Evolutionary conservation across 2,113 vertebrate species (phyloP), one percentile per base, ranked within the genome.

Genomic region (Turnix velox): DNA sequence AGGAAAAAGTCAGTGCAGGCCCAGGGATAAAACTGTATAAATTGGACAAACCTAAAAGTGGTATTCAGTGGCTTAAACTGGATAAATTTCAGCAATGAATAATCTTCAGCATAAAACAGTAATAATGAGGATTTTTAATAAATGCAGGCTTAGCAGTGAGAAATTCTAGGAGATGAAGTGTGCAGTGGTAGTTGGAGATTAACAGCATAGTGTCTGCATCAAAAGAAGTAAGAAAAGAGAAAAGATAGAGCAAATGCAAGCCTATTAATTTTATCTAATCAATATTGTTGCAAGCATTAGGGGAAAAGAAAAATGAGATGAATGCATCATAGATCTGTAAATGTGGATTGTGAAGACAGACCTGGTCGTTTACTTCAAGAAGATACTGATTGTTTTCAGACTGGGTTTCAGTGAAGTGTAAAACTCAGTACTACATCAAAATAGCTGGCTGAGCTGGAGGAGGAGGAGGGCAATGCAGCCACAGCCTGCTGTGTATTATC

Each of bases 401-500:
- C 10, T 59, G 78, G 18, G 14, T 87, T 93, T 51, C 37, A 61
- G 30, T 33, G 73, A 55, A 37, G 22, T 25, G 22, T 51, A n/a
- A 82, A 87, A 25, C 30, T 17, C n/a, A 43, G 16, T 6, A 17
- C 35, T 59, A n/a, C 18, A 9, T 25, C 39, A 59, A 69, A 86
- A 62, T 46, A 62, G 12, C 33, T 85, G 76, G 17, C 42, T 72
- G 59, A 66, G 35, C 45, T 84, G 79, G 18, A 65, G 35, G 51
- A 43, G 31, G 30, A 40, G 30, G 62, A 55, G 42, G n/a, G n/a
- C 33, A 40, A 35, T 20, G 18, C 6, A 66, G 40, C 15, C 18
- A 19, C 6, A 25, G 37, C 33, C 28, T 2, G 1, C 24, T 0
- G 2, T 1, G 0, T 25, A 14, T 51, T 57, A 18, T 37, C 30